Percentiles rank a stretch among this genome's conserved stretches.
Conservation (phyloP, 2,113 vertebrate genomes). For the Bagarius yarrelli region DNA sequence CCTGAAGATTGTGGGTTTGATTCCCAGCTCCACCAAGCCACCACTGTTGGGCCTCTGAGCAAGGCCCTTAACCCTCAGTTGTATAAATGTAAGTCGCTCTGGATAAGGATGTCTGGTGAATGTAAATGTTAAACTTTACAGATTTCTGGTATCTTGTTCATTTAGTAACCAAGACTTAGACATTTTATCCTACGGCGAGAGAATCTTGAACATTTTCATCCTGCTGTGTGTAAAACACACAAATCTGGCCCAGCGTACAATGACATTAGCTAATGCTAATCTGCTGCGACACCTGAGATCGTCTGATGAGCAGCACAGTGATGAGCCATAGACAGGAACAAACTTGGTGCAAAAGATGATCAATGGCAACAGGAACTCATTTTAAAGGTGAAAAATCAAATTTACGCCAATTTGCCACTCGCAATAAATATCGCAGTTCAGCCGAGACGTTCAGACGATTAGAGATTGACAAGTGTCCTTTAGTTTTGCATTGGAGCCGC, state of each 20-base stretch:
- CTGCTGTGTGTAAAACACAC: neutral
- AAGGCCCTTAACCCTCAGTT: too few relatives aligned
- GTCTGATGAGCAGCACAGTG: neutral
- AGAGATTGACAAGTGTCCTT: neutral
- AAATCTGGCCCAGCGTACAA: neutral
- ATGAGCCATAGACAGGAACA: neutral
- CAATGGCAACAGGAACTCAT: slow-evolving; percentile 2
- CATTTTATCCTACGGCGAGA: too few relatives aligned
- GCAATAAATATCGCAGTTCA: neutral
- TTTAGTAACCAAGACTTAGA: too few relatives aligned
- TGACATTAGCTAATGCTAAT: slow-evolving; percentile 6
- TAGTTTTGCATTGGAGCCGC: neutral
- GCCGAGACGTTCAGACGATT: neutral
- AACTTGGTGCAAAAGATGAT: neutral
- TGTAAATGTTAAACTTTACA: too few relatives aligned
- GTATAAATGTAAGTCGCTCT: too few relatives aligned
- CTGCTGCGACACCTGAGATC: neutral
- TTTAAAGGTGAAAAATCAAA: neutral
- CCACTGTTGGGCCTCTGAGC: too few relatives aligned
- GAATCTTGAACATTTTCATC: neutral
- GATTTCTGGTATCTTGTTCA: too few relatives aligned
- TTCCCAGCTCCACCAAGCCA: too few relatives aligned
- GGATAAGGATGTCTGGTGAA: too few relatives aligned
- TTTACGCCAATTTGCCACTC: slow-evolving; percentile 2
- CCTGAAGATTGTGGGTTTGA: too few relatives aligned